Evolutionary conservation across 2,888 invertebrate species (phyloP).

Genomic region (Chloromyia formosa): DNA sequence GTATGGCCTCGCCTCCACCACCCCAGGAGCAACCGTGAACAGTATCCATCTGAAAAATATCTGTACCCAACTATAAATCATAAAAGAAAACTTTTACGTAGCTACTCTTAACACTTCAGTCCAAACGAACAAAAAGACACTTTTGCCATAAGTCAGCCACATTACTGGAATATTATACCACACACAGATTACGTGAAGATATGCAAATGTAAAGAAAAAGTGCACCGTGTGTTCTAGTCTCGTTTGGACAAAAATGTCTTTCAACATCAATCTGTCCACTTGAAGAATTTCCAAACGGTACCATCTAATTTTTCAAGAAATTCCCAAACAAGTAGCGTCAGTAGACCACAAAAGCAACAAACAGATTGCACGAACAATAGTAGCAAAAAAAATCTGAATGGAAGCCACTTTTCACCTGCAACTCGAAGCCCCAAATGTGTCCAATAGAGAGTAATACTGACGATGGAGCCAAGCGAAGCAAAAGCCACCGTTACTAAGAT

Average conservation of each 20-base stretch:
- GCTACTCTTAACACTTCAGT: no score
- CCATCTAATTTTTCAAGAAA: conserved; percentile 30
- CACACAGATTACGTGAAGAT: conserved; percentile 3
- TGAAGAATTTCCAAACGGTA: conserved; percentile 20
- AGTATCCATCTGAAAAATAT: no score
- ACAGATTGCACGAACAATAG: conserved; percentile 7
- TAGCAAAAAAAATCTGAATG: conserved; percentile 32
- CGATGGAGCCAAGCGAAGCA: neutral
- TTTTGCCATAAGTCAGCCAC: no score
- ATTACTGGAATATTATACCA: no score
- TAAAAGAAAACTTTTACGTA: no score
- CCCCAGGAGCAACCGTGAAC: no score
- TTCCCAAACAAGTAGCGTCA: conserved; percentile 41
- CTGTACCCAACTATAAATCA: no score
- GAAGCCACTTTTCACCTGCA: conserved; percentile 32
- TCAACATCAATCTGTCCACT: conserved; percentile 6
- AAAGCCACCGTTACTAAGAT: conserved; percentile 15
- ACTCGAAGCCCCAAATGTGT: conserved; percentile 15
- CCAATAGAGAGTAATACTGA: neutral
- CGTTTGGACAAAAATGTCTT: neutral
- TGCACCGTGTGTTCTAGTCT: conserved; percentile 16
- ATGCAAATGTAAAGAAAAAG: neutral
- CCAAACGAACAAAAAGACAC: no score
- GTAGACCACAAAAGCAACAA: neutral
- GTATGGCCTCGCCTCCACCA: no score